A percentile compares a stretch with the other conserved stretches of the same genome.
phyloP scores from a whole-genome alignment of 1,140 invertebrate species.

The Drosophila tristis region DNA sequence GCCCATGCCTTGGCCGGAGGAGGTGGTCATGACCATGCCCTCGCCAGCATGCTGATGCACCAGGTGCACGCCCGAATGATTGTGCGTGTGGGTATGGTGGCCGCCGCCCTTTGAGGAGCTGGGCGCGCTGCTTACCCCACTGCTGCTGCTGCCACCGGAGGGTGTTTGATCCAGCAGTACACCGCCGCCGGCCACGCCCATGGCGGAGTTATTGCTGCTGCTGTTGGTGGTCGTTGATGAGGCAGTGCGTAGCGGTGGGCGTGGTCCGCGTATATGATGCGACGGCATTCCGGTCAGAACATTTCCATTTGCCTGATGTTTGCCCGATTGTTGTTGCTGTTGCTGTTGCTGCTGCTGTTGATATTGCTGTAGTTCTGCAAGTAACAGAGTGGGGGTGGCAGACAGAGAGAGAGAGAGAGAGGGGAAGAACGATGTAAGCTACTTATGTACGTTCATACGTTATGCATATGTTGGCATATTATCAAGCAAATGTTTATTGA shows the following conservation, averaged over 20 bases:
- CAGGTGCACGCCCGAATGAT: conserved; percentile 69
- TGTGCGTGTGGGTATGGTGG: conserved; percentile 78
- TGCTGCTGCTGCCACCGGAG: conserved; percentile 85
- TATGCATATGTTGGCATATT: conserved; percentile 77
- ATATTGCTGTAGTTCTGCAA: conserved; percentile 78
- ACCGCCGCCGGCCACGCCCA: conserved; percentile 47
- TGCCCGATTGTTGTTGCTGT: conserved; percentile 64
- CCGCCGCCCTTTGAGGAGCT: conserved; percentile 85
- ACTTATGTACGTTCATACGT: conserved; percentile 63
- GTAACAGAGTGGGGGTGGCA: conserved; percentile 4
- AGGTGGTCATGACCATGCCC: conserved; percentile 80
- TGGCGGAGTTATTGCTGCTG: conserved; percentile 82
- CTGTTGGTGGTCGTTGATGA: conserved; percentile 77
- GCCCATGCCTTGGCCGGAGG: conserved; percentile 11
- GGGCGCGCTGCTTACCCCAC: conserved; percentile 85
- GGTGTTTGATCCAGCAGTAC: conserved; percentile 80
- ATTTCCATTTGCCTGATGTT: conserved; percentile 78
- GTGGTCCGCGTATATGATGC: conserved; percentile 80
- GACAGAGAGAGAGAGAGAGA: neutral
- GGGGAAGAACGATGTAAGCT: conserved; percentile 50
- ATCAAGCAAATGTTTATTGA: conserved; percentile 67
- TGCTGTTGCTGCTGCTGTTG: conserved; percentile 60
- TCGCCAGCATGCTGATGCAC: conserved; percentile 67
- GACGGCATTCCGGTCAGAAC: conserved; percentile 70
- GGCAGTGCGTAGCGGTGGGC: conserved; percentile 80